These are phyloP conservation scores for Heliconius nattereri DNA, from an alignment of 1,140 invertebrate species.

Conservation along the genomic window DNA sequence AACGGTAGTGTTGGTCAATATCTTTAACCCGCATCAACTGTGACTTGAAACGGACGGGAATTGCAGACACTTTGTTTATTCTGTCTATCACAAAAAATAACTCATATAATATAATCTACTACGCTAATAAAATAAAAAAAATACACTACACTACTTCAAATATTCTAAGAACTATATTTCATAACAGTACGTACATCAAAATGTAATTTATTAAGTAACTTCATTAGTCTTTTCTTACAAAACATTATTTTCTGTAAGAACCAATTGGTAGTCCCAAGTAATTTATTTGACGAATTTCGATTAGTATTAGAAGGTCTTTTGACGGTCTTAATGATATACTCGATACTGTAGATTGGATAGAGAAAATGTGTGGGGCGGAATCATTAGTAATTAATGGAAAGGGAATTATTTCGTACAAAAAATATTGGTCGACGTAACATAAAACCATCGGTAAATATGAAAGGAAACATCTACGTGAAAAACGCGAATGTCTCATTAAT, in stretches of 20 bases:
- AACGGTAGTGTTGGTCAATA: not conserved
- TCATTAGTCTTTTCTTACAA: slow-evolving; percentile 1
- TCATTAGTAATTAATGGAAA: slow-evolving; percentile 46
- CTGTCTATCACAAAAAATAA: too few species aligned
- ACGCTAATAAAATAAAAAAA: too few species aligned
- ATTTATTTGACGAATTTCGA: slow-evolving; percentile 31
- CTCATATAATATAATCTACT: too few species aligned
- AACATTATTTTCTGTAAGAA: slow-evolving; percentile 14
- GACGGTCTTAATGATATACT: slow-evolving; percentile 41
- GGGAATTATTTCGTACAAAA: slow-evolving; percentile 30
- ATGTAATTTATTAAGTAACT: not conserved
- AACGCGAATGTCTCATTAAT: slow-evolving; percentile 13
- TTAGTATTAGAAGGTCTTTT: slow-evolving; percentile 39
- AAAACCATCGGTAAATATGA: slow-evolving; percentile 13
- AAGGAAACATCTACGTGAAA: slow-evolving; percentile 9
- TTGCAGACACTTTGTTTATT: too few species aligned
- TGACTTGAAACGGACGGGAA: not conserved
- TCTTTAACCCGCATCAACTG: not conserved
- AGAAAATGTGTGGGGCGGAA: slow-evolving; percentile 37
- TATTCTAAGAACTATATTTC: not conserved
- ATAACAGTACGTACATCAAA: not conserved
- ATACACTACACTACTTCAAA: too few species aligned
- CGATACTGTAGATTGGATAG: slow-evolving; percentile 34
- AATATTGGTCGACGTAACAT: slow-evolving; percentile 15
- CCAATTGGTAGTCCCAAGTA: slow-evolving; percentile 17